Conservation (phyloP, 2,888 invertebrate genomes). For the Mythimna pallens region DNA sequence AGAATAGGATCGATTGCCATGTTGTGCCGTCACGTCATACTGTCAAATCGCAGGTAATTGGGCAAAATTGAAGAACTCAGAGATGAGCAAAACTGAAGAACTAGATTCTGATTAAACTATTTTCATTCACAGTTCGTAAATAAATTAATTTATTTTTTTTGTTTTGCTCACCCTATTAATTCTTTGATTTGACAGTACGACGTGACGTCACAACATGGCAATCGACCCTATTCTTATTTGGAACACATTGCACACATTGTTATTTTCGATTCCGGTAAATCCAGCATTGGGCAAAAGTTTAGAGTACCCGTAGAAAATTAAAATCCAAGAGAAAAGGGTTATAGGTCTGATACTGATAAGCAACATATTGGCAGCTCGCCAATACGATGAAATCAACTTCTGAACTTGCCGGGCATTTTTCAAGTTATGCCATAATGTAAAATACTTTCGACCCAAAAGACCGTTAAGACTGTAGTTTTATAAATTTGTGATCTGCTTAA, state of each 20-base stretch:
- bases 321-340: conserved; percentile 10
- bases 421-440: conserved; percentile 8
- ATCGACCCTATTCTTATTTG: too few relatives aligned
- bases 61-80: too few relatives aligned
- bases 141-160: too few relatives aligned
- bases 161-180: too few relatives aligned
- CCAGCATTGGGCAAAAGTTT: background rate
- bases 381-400: conserved; percentile 38
- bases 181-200: too few relatives aligned
- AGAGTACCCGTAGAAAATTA: background rate
- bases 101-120: too few relatives aligned
- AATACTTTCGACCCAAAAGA: conserved; percentile 4
- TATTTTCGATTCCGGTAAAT: background rate
- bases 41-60: too few relatives aligned
- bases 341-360: conserved; percentile 31
- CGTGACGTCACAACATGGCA: too few relatives aligned
- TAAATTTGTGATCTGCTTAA: background rate
- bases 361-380: conserved; percentile 30
- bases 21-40: too few relatives aligned
- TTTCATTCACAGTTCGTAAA: too few relatives aligned
- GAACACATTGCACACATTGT: background rate
- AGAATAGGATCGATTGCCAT: too few relatives aligned
- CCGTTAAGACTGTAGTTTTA: background rate
- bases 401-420: conserved; percentile 28
- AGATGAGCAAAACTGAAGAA: too few relatives aligned